These are phyloP conservation scores for Eurosta solidaginis DNA, from an alignment of 1,140 invertebrate species.

Conservation along the genomic window DNA sequence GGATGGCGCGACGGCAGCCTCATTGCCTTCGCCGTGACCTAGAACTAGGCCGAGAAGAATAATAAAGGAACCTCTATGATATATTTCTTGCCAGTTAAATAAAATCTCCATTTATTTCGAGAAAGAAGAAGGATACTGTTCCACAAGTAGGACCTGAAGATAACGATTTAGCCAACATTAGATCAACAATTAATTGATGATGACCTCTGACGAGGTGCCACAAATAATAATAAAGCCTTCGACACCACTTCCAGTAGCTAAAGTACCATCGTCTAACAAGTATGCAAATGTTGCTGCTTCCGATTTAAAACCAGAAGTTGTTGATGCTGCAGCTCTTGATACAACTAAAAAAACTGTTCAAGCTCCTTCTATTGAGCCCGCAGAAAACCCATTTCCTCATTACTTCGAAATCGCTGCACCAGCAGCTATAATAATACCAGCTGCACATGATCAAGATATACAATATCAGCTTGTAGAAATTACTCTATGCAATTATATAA, in stretches of 20 bases:
- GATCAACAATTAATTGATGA: not conserved
- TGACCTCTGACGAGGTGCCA: slow-evolving; percentile 30
- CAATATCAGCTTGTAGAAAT: slow-evolving; percentile 45
- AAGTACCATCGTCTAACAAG: not conserved
- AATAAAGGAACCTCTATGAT: no score
- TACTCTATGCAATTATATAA: slow-evolving; percentile 43
- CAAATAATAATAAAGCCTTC: slow-evolving; percentile 14
- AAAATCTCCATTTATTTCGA: no score
- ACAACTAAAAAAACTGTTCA: not conserved
- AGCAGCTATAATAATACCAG: slow-evolving; percentile 7
- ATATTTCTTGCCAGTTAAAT: no score
- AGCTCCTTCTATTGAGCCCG: not conserved
- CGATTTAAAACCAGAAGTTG: not conserved
- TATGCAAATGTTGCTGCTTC: not conserved
- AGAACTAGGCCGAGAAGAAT: no score
- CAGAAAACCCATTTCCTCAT: not conserved
- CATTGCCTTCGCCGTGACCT: no score
- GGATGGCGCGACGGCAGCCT: no score
- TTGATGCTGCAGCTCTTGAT: not conserved
- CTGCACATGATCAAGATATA: slow-evolving; percentile 30
- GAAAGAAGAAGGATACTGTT: slow-evolving; percentile 36
- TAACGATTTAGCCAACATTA: slow-evolving; percentile 29
- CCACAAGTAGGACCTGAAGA: slow-evolving; percentile 32
- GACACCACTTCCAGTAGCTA: not conserved
- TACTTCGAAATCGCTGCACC: slow-evolving; percentile 26